Base-by-base conservation (phyloP, 2,888 invertebrate species). In the Harpalus rubripes region DNA sequence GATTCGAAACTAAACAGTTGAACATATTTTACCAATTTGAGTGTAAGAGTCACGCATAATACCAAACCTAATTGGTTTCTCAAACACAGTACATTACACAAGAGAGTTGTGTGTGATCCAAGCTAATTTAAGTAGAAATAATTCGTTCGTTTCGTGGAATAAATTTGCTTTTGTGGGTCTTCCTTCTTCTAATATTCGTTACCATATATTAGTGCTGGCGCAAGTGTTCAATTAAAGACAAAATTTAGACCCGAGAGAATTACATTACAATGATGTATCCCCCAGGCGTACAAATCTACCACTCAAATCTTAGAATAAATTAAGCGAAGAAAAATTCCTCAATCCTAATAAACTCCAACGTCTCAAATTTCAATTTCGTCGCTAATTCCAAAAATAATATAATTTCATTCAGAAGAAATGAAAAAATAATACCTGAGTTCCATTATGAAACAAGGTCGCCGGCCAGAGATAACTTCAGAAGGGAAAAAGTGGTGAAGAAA, bases 331-430 rank as follows among this genome's bases (percentile, higher is more conserved):
- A 59, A 59, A 7, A n/a, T 61, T 61, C 16, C 15, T 18, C 59
- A 59, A 61, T 61, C 61, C 41, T 68, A 39, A 68, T 39, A 68
- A 39, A 68, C 16, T 61, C 12, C 26, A 26, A 12, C 63, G 26
- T 63, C 10, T 61, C 26, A 22, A 63, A 39, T 68, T 68, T 68
- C 68, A 39, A 68, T 68, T 68, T 39, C 39, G 32, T 39, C 5
- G 7, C 68, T 39, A 68, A 68, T 39, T 26, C 68, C 39, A 32
- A 39, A 39, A 68, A 68, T 68, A 68, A 39, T 68, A 68, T 68
- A 68, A 68, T 68, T 68, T 68, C 32, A 41, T 68, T 68, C 39
- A 39, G 68, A 68, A 63, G 32, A 68, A 68, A 68, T 68, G 68
- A 68, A 68, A 68, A 68, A 39, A 68, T 68, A 68, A 68, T 68